phyloP scores from a whole-genome alignment of 2,888 invertebrate species.

The Pyrrhosoma nymphula region DNA sequence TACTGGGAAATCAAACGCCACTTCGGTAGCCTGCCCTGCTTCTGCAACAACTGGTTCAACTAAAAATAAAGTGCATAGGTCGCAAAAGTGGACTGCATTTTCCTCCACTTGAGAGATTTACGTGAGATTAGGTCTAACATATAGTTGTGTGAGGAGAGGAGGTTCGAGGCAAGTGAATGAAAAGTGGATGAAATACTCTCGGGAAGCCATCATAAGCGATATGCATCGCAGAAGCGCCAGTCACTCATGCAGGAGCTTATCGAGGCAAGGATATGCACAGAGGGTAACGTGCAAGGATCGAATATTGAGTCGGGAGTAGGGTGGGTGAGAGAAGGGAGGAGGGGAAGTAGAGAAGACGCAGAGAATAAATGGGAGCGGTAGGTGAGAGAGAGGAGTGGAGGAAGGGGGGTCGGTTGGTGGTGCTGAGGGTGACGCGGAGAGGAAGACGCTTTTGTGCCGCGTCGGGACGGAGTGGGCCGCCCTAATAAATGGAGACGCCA shows the following conservation, averaged over 20 bases:
- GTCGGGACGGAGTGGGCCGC: neutral
- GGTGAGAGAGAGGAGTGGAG: neutral
- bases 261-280: neutral
- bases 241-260: neutral
- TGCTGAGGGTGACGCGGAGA: neutral
- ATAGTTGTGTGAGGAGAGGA: no score
- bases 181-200: neutral
- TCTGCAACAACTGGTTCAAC: no score
- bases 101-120: no score
- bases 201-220: neutral
- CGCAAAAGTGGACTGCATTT: no score
- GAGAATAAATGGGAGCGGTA: no score
- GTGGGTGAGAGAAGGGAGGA: no score
- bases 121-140: no score
- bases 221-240: neutral
- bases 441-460: neutral
- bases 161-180: neutral
- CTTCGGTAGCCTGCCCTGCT: no score
- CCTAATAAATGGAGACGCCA: conserved; percentile 42
- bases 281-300: neutral
- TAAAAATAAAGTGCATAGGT: no score
- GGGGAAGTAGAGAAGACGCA: no score
- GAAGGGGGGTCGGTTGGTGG: neutral
- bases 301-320: neutral
- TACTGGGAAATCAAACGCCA: no score